Percentiles rank a stretch among this genome's conserved stretches.
phyloP scores from a whole-genome alignment of 1,140 invertebrate species.

The Nylanderia fulva region DNA sequence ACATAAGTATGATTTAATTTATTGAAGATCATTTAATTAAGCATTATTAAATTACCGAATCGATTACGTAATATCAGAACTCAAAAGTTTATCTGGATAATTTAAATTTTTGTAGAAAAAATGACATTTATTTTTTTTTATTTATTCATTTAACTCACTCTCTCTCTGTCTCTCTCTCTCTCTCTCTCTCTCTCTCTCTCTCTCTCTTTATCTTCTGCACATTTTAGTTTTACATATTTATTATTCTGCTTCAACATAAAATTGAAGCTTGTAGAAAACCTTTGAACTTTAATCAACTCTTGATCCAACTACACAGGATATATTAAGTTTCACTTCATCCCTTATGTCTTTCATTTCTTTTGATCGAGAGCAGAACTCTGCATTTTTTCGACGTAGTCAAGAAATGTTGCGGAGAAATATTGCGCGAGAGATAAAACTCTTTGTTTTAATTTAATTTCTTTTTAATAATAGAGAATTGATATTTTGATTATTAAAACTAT shows the following conservation, averaged over 20 bases:
- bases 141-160: conserved; percentile 14
- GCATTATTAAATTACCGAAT: background rate
- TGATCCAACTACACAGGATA: background rate
- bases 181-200: no score
- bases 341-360: conserved; percentile 26
- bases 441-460: background rate
- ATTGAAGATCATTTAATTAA: background rate
- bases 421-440: conserved; percentile 24
- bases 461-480: background rate
- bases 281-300: conserved; percentile 40
- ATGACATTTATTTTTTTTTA: no score
- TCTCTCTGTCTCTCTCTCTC: no score
- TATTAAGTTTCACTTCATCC: conserved; percentile 19
- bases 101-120: background rate
- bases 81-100: background rate
- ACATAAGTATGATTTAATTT: background rate
- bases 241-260: conserved; percentile 1
- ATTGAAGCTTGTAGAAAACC: conserved; percentile 11
- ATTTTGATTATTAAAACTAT: conserved; percentile 15
- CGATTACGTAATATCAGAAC: background rate
- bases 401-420: conserved; percentile 38
- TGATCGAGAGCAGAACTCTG: background rate
- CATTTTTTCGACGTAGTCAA: background rate
- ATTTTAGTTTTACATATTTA: conserved; percentile 1
- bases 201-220: background rate